phyloP scores from a whole-genome alignment of 1,140 invertebrate genomes.

The Campodea augens region DNA sequence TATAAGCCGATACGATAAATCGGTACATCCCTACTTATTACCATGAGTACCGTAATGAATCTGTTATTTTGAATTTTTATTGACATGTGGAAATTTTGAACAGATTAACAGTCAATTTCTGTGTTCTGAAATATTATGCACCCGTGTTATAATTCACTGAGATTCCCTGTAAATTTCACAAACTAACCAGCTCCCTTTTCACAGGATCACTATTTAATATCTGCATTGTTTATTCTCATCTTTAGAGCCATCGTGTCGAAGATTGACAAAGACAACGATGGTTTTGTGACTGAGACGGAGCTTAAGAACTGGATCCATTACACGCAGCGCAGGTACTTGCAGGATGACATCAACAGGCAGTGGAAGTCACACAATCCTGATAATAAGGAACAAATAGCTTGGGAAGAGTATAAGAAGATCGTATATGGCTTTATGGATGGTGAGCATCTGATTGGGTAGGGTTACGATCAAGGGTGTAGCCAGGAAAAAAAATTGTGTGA shows the following conservation, averaged over 20 bases:
- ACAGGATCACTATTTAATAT: too few species aligned
- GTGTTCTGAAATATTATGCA: background rate
- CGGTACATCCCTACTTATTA: too few species aligned
- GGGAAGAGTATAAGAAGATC: conserved; percentile 63
- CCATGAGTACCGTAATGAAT: too few species aligned
- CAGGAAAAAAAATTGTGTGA: too few species aligned
- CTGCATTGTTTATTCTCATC: conserved; percentile 13
- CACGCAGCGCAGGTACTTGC: conserved; percentile 77
- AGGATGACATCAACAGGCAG: conserved; percentile 76
- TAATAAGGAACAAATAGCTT: conserved; percentile 50
- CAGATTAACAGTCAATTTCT: too few species aligned
- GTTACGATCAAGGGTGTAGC: too few species aligned
- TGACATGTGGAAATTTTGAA: too few species aligned
- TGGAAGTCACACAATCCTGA: conserved; percentile 81
- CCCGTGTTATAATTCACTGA: background rate
- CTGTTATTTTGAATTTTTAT: too few species aligned
- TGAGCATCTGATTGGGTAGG: too few species aligned
- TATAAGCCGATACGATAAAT: too few species aligned
- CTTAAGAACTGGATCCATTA: conserved; percentile 90
- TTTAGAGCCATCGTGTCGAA: conserved; percentile 78
- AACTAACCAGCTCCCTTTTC: too few species aligned
- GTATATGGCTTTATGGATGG: conserved; percentile 75
- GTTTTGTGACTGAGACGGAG: conserved; percentile 66
- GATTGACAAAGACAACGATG: conserved; percentile 80
- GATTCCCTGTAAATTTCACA: too few species aligned